Base-by-base conservation (phyloP, 2,888 invertebrate species). In the Eudasyphora cyanicolor region DNA sequence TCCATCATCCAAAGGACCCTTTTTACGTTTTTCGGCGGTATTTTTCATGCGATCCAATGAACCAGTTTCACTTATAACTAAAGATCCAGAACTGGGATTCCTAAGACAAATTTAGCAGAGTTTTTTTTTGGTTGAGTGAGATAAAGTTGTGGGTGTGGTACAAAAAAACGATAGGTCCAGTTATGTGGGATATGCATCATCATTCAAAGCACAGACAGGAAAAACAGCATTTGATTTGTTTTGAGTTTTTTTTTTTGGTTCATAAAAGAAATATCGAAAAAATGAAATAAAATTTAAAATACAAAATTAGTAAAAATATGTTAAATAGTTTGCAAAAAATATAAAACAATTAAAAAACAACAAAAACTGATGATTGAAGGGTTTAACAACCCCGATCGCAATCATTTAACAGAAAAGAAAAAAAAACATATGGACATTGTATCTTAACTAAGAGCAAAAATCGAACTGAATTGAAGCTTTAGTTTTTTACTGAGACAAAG, bases 1-100 rank as follows among this genome's bases (percentile, higher is more conserved):
- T 87, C 93, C 93, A 88, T 92, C 93, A 88, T 93, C 92, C 87
- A 93, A 91, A 35, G 91, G 89, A 85, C 94, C 93, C 83, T 96
- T 94, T 92, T 95, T 94, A 89, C 96, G 93, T 88, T 96, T 93
- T 89, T 96, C 96, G 83, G 95, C 93, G 67, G 95, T 95, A 71
- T 95, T 95, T 91, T 97, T 96, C 87, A 96, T 96, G 79, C 97
- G 94, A 92, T 97, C 97, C 92, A 97, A 93, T 86, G 97, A 97
- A 81, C 97, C 97, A 86, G 96, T 96, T 93, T 97, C 97, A 89
- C 96, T 95, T 90, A 96, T 93, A 82, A 94, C 95, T 88, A 95
- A 94, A 89, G 96, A 96, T 84, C 96, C 95, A 82, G 96, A 95
- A 91, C 96, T 96, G 86, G 96, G 96, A 93, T 97, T 97, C 93